Evolutionary conservation across 2,888 invertebrate genomes (phyloP), one percentile per base, ranked within the genome.

Genomic region (Pherbina coryleti): DNA sequence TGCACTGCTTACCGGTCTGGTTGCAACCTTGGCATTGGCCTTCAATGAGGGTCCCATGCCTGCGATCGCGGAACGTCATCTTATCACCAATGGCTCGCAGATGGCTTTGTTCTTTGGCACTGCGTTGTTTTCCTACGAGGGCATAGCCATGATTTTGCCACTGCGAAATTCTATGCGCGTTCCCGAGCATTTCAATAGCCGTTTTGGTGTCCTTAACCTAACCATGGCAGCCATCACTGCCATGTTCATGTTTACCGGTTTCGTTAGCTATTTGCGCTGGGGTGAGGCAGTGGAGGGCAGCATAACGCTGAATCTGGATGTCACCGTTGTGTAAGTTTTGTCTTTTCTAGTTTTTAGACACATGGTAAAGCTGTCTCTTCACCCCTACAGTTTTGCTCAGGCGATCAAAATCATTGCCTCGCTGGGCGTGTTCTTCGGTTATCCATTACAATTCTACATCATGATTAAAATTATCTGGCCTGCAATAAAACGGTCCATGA

Each of bases 401-500:
- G 92, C 93, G 75, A 96, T 98, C 5, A 95, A 96, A 88, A 88
- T 94, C 7, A 91, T 96, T 80, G 97, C 98, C 86, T 94, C 96
- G 0, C 80, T 96, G 64, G 96, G 96, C 19, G 96, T 99, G 81
- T 92, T 98, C 85, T 92, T 98, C 83, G 95, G 97, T 0, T 99
- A 98, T 89, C 95, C 97, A 2, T 92, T 99, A n/a, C 98, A 98
- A 91, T 95, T 99, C 87, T 98, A 98, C 90, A 97, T 99, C 28
- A 97, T 98, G 3, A 93, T 98, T 76, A 94, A 94, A 74, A 95
- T 98, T 80, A 93, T 97, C 77, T 97, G 96, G 96, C 96, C 97
- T 0, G 90, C 91, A 34, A 89, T 96, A n/a, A 89, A 90, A 76
- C 89, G 90, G 57, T 90, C 91, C 82, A 91, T 91, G 74, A 92